Percentiles rank a stretch among this genome's conserved stretches.
phyloP scores from a whole-genome alignment of 2,797 vertebrate species.

The Sebastes wilsoni region DNA sequence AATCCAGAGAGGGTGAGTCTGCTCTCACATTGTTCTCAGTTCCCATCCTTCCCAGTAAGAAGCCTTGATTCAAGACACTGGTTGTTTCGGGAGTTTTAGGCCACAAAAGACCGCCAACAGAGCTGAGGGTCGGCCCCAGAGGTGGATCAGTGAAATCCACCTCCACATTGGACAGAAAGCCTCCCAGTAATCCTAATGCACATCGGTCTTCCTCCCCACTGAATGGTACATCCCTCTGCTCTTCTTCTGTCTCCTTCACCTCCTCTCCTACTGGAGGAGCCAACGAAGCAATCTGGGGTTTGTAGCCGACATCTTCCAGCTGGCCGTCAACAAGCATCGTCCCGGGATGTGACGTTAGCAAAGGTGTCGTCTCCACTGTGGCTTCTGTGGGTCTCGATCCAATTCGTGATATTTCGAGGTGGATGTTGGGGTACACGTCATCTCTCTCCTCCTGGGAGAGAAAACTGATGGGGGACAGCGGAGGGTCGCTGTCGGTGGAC shows the following conservation, averaged over 20 bases:
- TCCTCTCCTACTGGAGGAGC: not conserved
- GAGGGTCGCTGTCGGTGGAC: constrained; percentile 75
- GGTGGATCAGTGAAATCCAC: constrained; percentile 38
- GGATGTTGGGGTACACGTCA: constrained; percentile 54
- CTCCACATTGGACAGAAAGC: constrained; percentile 49
- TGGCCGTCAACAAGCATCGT: not conserved
- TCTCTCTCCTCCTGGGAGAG: constrained; percentile 56
- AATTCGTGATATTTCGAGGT: not conserved
- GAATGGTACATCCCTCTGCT: constrained; percentile 1
- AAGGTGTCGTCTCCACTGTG: not conserved
- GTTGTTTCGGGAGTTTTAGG: constrained; percentile 23
- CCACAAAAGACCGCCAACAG: constrained; percentile 16
- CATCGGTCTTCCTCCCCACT: constrained; percentile 19
- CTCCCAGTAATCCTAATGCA: constrained; percentile 36
- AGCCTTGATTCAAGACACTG: not conserved
- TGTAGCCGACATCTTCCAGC: constrained; percentile 75
- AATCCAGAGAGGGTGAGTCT: constrained; percentile 11
- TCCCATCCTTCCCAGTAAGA: not conserved
- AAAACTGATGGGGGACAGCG: constrained; percentile 81
- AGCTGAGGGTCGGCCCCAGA: not conserved
- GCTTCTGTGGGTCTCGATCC: not conserved
- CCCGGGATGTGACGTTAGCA: not conserved
- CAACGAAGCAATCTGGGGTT: constrained; percentile 76
- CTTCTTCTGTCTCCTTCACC: constrained; percentile 47
- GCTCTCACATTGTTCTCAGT: constrained; percentile 4